Evolutionary conservation across 2,797 vertebrate genomes (phyloP).

Genomic region (Vultur gryphus): DNA sequence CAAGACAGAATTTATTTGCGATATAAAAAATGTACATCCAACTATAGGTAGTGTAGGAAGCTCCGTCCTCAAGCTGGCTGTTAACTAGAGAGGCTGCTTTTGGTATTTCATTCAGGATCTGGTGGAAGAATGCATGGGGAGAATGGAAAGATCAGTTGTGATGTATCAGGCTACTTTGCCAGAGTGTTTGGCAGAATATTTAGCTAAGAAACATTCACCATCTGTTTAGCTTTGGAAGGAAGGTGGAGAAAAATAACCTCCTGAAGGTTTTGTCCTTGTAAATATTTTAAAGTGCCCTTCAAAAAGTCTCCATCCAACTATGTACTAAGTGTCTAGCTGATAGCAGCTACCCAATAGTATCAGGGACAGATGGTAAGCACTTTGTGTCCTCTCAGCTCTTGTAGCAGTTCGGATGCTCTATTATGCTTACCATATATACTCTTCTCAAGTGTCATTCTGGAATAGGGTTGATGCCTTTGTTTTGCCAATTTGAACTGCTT

Average conservation of each 20-base stretch:
- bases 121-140: neutral
- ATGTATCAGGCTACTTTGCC: neutral
- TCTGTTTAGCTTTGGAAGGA: neutral
- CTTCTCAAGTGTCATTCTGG: neutral
- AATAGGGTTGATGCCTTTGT: neutral
- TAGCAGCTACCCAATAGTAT: neutral
- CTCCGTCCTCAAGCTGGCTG: neutral
- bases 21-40: neutral
- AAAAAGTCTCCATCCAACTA: neutral
- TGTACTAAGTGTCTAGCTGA: neutral
- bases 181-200: neutral
- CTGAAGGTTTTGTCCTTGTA: neutral
- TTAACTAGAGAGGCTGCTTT: neutral
- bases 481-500: neutral
- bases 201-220: neutral
- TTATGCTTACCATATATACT: neutral
- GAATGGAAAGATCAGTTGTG: neutral
- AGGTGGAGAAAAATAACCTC: neutral
- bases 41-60: neutral
- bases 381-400: neutral
- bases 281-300: neutral
- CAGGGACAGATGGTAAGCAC: neutral
- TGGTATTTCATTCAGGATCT: neutral
- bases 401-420: neutral
- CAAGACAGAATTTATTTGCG: neutral